Evolutionary conservation across 2,888 invertebrate genomes (phyloP), one percentile per base, ranked within the genome.

Genomic region (Abrostola tripartita): DNA sequence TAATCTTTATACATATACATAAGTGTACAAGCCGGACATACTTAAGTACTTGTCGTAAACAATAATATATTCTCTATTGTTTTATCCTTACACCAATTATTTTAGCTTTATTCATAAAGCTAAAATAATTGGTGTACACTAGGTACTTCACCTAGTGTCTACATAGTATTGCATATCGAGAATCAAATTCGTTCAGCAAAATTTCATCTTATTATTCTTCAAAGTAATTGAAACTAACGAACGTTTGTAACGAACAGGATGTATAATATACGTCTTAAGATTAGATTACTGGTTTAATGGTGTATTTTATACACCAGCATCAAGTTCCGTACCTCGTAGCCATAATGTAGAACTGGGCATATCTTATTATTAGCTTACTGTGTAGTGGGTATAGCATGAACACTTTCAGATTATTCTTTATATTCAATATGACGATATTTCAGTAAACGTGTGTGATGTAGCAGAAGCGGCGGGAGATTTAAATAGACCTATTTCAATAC

Each of bases 401-500:
- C 69, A 47, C 52, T 57, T 62, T 67, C 64, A 67, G 65, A 54
- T 62, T 61, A 52, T 60, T 62, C 52, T 65, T 62, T 61, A 65
- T 59, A 44, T 64, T 65, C 76, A 63, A 24, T 24, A 24, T 24
- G 24, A 24, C 24, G n/a, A 56, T 63, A 63, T 44, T 67, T 57
- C 50, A 38, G 44, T 72, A 52, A 58, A 51, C 55, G 49, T 37
- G 52, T 53, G 56, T 53, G 52, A 57, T 52, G 10, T 50, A 52
- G 53, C 70, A 60, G 52, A 37, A 60, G 54, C 62, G 62, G 66
- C 58, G 61, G 64, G 52, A 38, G 72, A 61, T 74, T 68, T 61
- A 75, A 69, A 79, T 75, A 77, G 55, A 68, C 68, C 49, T 74
- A 79, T 78, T 77, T 77, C 64, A 66, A 77, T 68, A 66, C 68